phyloP scores from a whole-genome alignment of 2,113 vertebrate genomes.

The Pedetes capensis region DNA sequence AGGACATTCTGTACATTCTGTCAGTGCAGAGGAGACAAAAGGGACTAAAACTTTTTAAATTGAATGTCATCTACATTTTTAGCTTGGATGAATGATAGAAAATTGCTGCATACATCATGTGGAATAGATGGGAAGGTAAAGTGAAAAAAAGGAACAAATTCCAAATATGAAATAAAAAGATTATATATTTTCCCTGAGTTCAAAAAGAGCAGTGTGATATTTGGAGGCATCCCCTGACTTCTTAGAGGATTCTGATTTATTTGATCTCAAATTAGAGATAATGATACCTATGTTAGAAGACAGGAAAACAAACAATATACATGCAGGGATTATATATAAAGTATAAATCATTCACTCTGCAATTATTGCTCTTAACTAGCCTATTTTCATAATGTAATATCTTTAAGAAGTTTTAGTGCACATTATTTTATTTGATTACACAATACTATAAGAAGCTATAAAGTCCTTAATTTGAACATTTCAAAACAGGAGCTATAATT shows the following conservation, averaged over 20 bases:
- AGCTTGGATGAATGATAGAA: conserved; percentile 7
- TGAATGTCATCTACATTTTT: conserved; percentile 60
- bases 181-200: background rate
- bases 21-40: conserved; percentile 39
- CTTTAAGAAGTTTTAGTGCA: background rate
- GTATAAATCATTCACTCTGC: background rate
- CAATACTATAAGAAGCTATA: background rate
- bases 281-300: background rate
- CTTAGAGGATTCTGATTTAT: background rate
- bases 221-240: background rate
- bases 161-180: conserved; percentile 10
- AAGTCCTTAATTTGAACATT: conserved; percentile 21
- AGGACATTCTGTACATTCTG: background rate
- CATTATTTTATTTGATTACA: background rate
- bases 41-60: conserved; percentile 30
- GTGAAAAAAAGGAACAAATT: background rate
- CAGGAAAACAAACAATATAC: background rate
- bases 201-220: background rate
- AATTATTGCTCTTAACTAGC: background rate
- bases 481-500: conserved; percentile 42
- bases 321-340: background rate
- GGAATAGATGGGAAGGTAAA: conserved; percentile 1
- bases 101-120: conserved; percentile 49
- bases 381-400: background rate
- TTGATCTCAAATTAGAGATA: background rate